Percentiles rank a stretch among this genome's conserved stretches.
phyloP scores from a whole-genome alignment of 2,113 vertebrate species.

The Thymallus thymallus region DNA sequence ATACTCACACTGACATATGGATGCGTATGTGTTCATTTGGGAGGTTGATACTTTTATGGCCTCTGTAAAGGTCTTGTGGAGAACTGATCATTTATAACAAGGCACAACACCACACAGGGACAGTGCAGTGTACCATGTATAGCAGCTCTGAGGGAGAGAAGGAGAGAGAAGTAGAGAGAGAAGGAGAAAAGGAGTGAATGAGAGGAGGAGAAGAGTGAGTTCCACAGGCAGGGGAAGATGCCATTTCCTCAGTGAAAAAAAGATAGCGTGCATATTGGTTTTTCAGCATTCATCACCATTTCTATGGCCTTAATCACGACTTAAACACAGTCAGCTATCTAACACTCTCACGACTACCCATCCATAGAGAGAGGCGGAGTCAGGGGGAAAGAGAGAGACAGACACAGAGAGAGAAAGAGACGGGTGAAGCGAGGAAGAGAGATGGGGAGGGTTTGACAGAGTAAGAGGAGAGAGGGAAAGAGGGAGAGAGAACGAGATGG shows the following conservation, averaged over 20 bases:
- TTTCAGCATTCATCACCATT: conserved; percentile 38
- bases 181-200: conserved; percentile 25
- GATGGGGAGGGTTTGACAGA: too few species aligned
- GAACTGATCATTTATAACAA: conserved; percentile 1
- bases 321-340: conserved; percentile 44
- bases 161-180: background rate
- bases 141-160: background rate
- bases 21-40: conserved; percentile 4
- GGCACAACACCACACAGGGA: conserved; percentile 8
- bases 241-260: conserved; percentile 15
- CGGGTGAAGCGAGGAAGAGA: background rate
- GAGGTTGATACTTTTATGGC: conserved; percentile 29
- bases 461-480: too few species aligned
- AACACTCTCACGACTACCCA: conserved; percentile 29
- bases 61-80: conserved; percentile 32
- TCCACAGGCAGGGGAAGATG: conserved; percentile 16
- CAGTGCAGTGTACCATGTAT: background rate
- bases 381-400: too few species aligned
- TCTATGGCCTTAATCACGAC: conserved; percentile 43
- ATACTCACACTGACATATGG: background rate
- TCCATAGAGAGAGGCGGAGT: background rate
- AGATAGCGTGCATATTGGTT: conserved; percentile 21
- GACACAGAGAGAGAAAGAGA: too few species aligned
- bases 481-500: too few species aligned
- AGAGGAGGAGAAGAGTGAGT: conserved; percentile 12